A percentile compares a stretch with the other conserved stretches of the same genome.
Conservation (phyloP, 2,113 vertebrate species). For the Lasiurus cinereus region DNA sequence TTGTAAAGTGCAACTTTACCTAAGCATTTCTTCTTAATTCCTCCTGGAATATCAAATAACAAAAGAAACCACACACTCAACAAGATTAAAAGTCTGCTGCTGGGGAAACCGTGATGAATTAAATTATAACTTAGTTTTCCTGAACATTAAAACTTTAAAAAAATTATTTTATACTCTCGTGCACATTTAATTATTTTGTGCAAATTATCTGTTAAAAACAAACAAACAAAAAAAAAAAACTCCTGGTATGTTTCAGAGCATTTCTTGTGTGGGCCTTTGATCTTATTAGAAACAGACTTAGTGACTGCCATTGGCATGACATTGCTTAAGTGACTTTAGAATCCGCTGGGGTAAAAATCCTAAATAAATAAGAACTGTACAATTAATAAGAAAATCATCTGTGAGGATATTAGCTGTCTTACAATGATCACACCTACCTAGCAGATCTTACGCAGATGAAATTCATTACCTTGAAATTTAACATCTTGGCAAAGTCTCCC, state of each 20-base stretch:
- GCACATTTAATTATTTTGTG: conserved; percentile 14
- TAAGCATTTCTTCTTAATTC: background rate
- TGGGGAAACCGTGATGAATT: background rate
- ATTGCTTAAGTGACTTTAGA: conserved; percentile 56
- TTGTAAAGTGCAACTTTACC: background rate
- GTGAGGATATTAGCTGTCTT: background rate
- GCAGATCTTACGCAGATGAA: conserved; percentile 62
- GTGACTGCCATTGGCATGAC: background rate
- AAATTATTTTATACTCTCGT: background rate
- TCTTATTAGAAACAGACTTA: conserved; percentile 37
- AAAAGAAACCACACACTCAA: background rate
- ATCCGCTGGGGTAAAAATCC: background rate
- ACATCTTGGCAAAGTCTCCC: conserved; percentile 76
- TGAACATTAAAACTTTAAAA: conserved; percentile 15
- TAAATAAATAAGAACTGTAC: conserved; percentile 35
- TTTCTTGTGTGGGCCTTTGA: conserved; percentile 38
- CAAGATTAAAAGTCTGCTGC: background rate
- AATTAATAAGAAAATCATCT: conserved; percentile 56
- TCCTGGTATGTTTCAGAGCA: background rate
- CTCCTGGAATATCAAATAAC: background rate
- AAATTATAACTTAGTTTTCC: conserved; percentile 26
- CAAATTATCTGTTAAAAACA: conserved; percentile 51
- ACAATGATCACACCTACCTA: conserved; percentile 53
- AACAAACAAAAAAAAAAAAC: background rate
- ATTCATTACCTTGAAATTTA: conserved; percentile 72